phyloP scores from a whole-genome alignment of 2,797 vertebrate species.

The Sebastes matsubarae region DNA sequence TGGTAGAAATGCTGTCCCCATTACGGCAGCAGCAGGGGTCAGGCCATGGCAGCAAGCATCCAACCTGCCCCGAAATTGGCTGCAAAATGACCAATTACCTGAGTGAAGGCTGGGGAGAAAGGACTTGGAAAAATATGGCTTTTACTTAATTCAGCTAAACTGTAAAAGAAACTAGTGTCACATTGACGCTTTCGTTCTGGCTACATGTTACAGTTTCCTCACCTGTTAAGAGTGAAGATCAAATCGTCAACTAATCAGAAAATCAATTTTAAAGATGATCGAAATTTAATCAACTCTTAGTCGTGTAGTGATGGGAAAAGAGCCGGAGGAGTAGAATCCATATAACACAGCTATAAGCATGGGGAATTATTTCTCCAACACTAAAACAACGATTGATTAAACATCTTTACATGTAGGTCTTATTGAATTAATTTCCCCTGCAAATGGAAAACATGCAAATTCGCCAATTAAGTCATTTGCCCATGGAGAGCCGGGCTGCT shows the following conservation, averaged over 20 bases:
- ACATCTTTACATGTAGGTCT: constrained; percentile 88
- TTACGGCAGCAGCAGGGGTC: constrained; percentile 86
- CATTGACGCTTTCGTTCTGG: constrained; percentile 50
- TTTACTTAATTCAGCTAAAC: constrained; percentile 85
- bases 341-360: constrained; percentile 23
- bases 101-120: constrained; percentile 76
- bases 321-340: constrained; percentile 32
- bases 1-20: constrained; percentile 79
- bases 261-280: constrained; percentile 56
- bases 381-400: constrained; percentile 88
- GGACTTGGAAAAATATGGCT: constrained; percentile 78
- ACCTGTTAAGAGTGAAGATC: constrained; percentile 55
- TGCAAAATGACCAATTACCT: constrained; percentile 88
- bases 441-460: constrained; percentile 96
- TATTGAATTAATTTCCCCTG: constrained; percentile 91
- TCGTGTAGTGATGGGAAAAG: constrained; percentile 17
- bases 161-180: constrained; percentile 79
- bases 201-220: constrained; percentile 46
- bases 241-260: constrained; percentile 57
- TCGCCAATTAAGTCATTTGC: constrained; percentile 92
- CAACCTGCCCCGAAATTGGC: constrained; percentile 84
- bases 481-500: constrained; percentile 87
- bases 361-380: constrained; percentile 70
- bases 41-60: constrained; percentile 81
- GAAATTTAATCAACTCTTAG: constrained; percentile 33